Evolutionary conservation across 2,113 vertebrate genomes (phyloP).

Genomic region (Numida meleagris): DNA sequence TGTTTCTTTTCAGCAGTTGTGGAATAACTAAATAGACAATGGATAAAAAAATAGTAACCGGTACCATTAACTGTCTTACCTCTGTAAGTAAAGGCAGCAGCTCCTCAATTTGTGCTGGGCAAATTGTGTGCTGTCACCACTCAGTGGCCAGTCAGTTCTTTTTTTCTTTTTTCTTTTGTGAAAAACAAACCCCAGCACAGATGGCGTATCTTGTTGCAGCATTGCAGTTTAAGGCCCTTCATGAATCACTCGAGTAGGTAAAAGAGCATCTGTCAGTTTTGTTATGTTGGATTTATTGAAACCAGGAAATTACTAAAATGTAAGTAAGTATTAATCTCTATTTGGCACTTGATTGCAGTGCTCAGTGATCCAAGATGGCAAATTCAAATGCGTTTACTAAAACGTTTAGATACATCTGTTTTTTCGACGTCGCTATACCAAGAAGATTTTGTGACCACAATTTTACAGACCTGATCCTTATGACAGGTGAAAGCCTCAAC

Average conservation of each 20-base stretch:
- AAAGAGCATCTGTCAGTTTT: constrained; percentile 56
- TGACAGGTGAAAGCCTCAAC: background rate
- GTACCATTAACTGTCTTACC: background rate
- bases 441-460: background rate
- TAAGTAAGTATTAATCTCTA: background rate
- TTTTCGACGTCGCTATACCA: background rate
- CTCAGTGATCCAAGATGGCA: background rate
- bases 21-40: background rate
- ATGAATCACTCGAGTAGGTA: constrained; percentile 53
- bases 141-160: background rate
- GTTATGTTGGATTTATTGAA: constrained; percentile 23
- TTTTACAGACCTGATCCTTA: background rate
- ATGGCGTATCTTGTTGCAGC: constrained; percentile 30
- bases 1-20: background rate
- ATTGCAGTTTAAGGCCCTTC: background rate
- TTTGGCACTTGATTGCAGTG: constrained; percentile 8
- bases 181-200: constrained; percentile 20
- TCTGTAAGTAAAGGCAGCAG: background rate
- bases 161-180: background rate
- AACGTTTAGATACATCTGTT: background rate
- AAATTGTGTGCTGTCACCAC: background rate
- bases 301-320: background rate
- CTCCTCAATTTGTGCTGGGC: background rate
- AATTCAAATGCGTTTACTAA: constrained; percentile 30
- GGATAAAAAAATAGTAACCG: background rate